Evolutionary conservation across 2,113 vertebrate species (phyloP).

Genomic region (Amazona guildingii): DNA sequence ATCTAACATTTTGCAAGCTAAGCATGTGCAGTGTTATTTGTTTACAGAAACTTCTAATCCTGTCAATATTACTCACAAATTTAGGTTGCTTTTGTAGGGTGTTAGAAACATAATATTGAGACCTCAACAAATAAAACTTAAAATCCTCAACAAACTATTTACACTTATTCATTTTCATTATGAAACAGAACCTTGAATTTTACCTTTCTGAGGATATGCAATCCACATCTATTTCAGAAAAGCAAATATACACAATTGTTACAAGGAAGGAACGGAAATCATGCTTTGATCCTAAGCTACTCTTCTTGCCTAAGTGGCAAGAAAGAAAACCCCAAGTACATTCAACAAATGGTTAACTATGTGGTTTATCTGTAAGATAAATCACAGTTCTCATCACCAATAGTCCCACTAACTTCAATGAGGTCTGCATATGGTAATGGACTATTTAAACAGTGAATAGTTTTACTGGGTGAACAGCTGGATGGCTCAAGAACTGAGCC

Average conservation of each 20-base stretch:
- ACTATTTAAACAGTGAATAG: not conserved
- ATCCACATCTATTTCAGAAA: not conserved
- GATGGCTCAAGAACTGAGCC: not conserved
- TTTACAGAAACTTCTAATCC: not conserved
- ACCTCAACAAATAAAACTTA: not conserved
- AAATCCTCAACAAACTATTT: conserved; percentile 9
- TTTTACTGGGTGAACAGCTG: not conserved
- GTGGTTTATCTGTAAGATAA: not conserved
- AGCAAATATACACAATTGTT: not conserved
- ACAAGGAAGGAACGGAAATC: conserved; percentile 11
- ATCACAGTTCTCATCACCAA: not conserved
- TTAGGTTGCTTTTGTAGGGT: not conserved
- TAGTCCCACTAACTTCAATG: not conserved
- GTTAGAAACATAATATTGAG: not conserved
- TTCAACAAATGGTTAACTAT: not conserved
- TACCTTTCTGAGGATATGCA: not conserved
- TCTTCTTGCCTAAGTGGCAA: not conserved
- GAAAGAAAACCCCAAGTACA: not conserved
- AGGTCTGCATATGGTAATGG: not conserved
- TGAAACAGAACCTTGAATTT: not conserved
- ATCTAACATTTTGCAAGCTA: not conserved
- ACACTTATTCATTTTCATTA: not conserved
- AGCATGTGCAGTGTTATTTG: not conserved
- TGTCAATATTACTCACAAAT: not conserved
- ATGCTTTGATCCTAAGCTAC: not conserved